Conservation (phyloP, 2,888 invertebrate species). For the Galerucella nymphaeae region DNA sequence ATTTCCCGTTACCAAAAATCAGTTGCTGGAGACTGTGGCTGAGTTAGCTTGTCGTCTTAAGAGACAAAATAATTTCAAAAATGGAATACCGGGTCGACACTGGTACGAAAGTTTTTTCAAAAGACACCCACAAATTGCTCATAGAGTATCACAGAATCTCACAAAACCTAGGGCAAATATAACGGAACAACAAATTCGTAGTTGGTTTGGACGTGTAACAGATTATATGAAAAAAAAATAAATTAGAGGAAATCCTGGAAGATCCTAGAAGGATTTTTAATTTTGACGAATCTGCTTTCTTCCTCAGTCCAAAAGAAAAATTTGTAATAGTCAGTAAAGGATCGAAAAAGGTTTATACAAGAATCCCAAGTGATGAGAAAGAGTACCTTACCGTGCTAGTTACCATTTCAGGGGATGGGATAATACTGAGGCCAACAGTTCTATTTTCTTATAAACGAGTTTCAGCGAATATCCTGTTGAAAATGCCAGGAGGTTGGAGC, state of each 20-base stretch:
- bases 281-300: slow-evolving; percentile 1
- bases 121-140: neutral
- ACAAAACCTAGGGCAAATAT: neutral
- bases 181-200: neutral
- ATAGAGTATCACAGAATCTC: neutral
- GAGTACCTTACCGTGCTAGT: slow-evolving; percentile 1
- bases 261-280: slow-evolving; percentile 11
- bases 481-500: slow-evolving; percentile 19
- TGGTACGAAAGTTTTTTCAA: slow-evolving; percentile 1
- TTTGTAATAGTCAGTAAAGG: neutral
- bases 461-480: neutral
- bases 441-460: neutral
- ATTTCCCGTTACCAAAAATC: neutral
- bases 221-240: neutral
- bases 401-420: neutral
- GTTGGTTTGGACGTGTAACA: neutral
- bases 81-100: neutral
- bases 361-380: neutral
- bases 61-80: neutral
- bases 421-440: neutral
- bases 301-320: slow-evolving; percentile 3
- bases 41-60: neutral
- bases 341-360: neutral
- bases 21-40: neutral
- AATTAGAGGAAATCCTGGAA: neutral